Evolutionary conservation across 2,888 invertebrate genomes (phyloP).

Genomic region (Artemia sinica): DNA sequence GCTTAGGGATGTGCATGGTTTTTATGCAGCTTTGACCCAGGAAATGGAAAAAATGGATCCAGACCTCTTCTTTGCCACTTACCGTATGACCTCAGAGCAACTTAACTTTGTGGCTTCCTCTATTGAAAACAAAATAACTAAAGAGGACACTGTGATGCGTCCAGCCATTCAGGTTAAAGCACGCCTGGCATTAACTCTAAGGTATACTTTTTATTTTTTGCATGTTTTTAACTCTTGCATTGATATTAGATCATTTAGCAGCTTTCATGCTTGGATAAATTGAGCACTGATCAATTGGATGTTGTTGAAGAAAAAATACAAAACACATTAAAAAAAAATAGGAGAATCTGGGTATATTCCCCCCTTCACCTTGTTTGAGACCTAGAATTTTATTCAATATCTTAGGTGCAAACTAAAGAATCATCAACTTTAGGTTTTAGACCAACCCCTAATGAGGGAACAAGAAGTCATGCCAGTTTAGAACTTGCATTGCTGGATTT

Average conservation of each 20-base stretch:
- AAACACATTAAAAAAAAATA: too few species aligned
- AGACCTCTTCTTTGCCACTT: background rate
- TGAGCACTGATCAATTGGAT: too few species aligned
- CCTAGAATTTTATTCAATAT: too few species aligned
- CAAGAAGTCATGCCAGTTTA: too few species aligned
- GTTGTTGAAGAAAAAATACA: too few species aligned
- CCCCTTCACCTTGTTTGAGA: too few species aligned
- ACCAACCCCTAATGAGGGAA: too few species aligned
- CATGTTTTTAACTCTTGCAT: background rate
- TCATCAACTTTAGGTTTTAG: too few species aligned
- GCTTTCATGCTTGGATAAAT: too few species aligned
- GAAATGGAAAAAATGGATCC: background rate
- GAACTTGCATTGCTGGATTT: too few species aligned
- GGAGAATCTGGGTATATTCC: too few species aligned
- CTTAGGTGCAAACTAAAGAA: too few species aligned
- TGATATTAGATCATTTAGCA: background rate
- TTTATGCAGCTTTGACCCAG: background rate
- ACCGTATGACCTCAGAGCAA: background rate
- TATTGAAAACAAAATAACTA: background rate
- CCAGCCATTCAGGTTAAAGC: background rate
- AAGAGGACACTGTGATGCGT: constrained; percentile 1
- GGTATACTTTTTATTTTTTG: background rate
- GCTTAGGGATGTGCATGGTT: constrained; percentile 5
- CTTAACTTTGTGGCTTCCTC: background rate
- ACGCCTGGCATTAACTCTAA: background rate